These are phyloP conservation scores for Drosophila nigromelanica DNA, from an alignment of 1,140 invertebrate genomes.

Conservation along the genomic window DNA sequence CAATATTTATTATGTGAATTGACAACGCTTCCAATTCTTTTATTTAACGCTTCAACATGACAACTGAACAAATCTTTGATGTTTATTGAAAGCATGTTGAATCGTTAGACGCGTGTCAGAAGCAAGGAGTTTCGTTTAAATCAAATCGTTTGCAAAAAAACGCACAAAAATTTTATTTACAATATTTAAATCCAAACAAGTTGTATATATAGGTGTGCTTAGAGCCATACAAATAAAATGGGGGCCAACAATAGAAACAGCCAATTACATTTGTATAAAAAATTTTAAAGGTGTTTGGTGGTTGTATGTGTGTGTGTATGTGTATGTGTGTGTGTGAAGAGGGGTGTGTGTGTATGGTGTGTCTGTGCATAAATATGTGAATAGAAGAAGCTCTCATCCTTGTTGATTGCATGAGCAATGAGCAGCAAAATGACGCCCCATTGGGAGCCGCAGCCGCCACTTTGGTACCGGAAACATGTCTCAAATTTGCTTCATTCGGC, in stretches of 20 bases:
- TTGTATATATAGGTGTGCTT: conserved; percentile 41
- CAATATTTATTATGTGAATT: conserved; percentile 7
- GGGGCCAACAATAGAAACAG: conserved; percentile 43
- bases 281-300: conserved; percentile 47
- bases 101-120: conserved; percentile 2
- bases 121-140: conserved; percentile 35
- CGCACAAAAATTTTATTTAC: conserved; percentile 69
- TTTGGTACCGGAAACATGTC: conserved; percentile 10
- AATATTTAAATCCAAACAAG: conserved; percentile 36
- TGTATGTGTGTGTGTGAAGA: conserved; percentile 22
- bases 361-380: conserved; percentile 37
- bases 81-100: conserved; percentile 3
- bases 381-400: conserved; percentile 39
- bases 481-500: conserved; percentile 9
- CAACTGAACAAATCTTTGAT: background rate
- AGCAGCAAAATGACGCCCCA: conserved; percentile 17
- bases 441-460: conserved; percentile 1
- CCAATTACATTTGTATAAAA: conserved; percentile 48
- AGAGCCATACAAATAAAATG: conserved; percentile 44
- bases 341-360: conserved; percentile 32
- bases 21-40: conserved; percentile 1
- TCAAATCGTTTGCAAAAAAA: conserved; percentile 65
- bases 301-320: conserved; percentile 32
- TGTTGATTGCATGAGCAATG: conserved; percentile 19
- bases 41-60: background rate